Evolutionary conservation across 1,140 invertebrate species (phyloP).

Genomic region (Lasioglossum albipes): DNA sequence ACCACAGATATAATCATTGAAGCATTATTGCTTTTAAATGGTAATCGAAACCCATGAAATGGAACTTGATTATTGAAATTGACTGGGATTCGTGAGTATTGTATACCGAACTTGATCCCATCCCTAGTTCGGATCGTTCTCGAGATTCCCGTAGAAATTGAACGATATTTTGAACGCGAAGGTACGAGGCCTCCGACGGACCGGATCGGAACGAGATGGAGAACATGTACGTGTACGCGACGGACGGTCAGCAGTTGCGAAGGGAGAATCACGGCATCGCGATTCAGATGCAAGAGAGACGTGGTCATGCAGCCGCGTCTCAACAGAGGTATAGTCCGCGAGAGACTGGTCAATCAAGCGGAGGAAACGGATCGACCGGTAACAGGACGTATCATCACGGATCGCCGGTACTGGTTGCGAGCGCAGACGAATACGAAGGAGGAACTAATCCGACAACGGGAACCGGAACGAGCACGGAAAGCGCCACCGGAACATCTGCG

Average conservation of each 20-base stretch:
- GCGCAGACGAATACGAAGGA: conserved; percentile 68
- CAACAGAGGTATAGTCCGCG: conserved; percentile 72
- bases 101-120: no score
- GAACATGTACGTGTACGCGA: conserved; percentile 66
- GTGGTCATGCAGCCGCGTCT: conserved; percentile 35
- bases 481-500: no score
- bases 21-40: no score
- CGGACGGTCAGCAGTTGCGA: conserved; percentile 63
- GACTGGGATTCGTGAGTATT: no score
- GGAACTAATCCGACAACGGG: background rate
- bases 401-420: conserved; percentile 62
- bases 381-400: conserved; percentile 65
- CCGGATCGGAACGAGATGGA: conserved; percentile 70
- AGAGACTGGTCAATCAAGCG: conserved; percentile 55
- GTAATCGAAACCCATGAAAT: no score
- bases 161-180: conserved; percentile 26
- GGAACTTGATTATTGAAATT: no score
- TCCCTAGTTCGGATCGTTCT: no score
- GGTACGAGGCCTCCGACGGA: conserved; percentile 68
- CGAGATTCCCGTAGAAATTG: background rate
- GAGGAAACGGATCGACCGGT: conserved; percentile 1
- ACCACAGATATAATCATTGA: no score
- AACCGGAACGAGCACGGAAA: no score
- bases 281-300: conserved; percentile 67
- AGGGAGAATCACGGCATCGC: conserved; percentile 68